Percentiles rank a stretch among this genome's conserved stretches.
Evolutionary conservation across 2,888 invertebrate species (phyloP).

Genomic region (Theodoxus fluviatilis): DNA sequence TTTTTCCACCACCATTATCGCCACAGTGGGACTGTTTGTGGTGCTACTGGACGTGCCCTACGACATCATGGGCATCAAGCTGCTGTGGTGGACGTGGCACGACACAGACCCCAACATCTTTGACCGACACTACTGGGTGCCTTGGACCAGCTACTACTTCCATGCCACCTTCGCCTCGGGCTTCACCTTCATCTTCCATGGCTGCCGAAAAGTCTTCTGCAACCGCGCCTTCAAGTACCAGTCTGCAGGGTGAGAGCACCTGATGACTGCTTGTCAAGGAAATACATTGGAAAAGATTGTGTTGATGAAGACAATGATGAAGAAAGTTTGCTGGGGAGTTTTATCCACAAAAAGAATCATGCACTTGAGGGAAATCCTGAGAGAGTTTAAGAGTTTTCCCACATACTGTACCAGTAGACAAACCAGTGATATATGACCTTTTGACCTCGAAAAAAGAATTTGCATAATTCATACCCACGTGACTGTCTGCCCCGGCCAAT

Average conservation of each 20-base stretch:
- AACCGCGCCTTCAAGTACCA: conserved; percentile 71
- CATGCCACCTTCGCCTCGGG: conserved; percentile 79
- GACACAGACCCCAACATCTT: conserved; percentile 70
- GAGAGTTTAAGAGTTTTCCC: no score
- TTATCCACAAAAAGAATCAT: no score
- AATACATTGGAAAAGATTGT: no score
- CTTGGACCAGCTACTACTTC: conserved; percentile 85
- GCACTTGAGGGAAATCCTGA: no score
- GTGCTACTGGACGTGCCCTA: conserved; percentile 81
- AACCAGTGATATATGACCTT: no score
- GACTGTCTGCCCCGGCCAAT: no score
- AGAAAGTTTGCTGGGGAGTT: no score
- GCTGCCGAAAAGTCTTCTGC: conserved; percentile 69
- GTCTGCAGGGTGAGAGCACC: conserved; percentile 68
- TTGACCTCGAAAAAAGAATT: no score
- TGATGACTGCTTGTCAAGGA: not conserved
- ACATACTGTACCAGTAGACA: no score
- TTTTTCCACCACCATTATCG: no score
- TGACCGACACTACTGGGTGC: conserved; percentile 83
- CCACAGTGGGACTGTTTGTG: conserved; percentile 75
- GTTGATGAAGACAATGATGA: no score
- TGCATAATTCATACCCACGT: no score
- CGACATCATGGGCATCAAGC: conserved; percentile 80
- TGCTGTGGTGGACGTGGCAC: conserved; percentile 86
- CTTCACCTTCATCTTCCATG: conserved; percentile 76